Evolutionary conservation across 1,140 invertebrate species (phyloP).

Genomic region (Scaptomyza montana): DNA sequence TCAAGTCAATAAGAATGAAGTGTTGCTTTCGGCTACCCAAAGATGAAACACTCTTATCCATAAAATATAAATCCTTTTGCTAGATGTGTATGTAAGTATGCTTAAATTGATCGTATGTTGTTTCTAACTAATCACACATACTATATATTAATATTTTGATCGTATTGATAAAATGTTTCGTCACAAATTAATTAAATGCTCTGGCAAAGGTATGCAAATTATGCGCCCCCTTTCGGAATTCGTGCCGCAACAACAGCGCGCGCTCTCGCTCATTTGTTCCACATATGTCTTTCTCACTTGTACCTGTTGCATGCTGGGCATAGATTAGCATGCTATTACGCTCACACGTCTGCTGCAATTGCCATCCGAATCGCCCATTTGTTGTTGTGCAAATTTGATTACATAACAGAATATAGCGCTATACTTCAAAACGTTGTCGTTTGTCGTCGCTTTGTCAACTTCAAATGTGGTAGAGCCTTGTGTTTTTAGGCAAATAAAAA

Average conservation of each 20-base stretch:
- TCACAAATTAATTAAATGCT: not conserved
- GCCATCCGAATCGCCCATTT: constrained; percentile 1
- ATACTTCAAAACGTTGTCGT: constrained; percentile 12
- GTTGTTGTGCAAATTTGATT: constrained; percentile 41
- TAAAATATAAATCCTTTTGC: not conserved
- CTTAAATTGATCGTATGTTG: too few relatives aligned
- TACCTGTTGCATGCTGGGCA: constrained; percentile 14
- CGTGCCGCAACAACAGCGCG: constrained; percentile 6
- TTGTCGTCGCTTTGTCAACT: constrained; percentile 7
- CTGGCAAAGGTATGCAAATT: not conserved
- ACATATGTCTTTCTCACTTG: constrained; percentile 2
- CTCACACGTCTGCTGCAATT: constrained; percentile 26
- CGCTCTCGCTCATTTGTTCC: constrained; percentile 2
- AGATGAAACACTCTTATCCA: not conserved
- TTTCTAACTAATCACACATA: too few relatives aligned
- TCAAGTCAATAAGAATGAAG: not conserved
- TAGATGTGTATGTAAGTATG: too few relatives aligned
- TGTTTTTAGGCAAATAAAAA: not conserved
- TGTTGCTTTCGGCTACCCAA: not conserved
- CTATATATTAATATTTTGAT: not conserved
- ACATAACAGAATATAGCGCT: constrained; percentile 48
- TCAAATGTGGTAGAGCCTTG: not conserved
- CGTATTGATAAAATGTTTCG: not conserved
- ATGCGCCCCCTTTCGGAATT: constrained; percentile 31
- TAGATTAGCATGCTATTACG: constrained; percentile 14